Evolutionary conservation across 2,797 vertebrate genomes (phyloP).

Genomic region (Dendrocincla tyrannina): DNA sequence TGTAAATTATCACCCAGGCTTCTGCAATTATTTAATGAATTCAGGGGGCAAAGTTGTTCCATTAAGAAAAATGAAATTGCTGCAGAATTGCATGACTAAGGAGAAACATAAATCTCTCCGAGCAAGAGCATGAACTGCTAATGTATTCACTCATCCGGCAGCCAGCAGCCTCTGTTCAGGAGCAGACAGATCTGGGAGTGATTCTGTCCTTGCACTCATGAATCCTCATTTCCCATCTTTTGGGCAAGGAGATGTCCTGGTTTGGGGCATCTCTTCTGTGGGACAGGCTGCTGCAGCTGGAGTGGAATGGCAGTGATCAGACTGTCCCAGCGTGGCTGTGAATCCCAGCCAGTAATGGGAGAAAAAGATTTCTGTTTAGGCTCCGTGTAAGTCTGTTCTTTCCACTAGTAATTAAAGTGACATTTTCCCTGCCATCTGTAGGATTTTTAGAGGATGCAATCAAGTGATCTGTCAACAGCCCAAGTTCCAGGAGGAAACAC

Average conservation of each 20-base stretch:
- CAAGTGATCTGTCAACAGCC: constrained; percentile 23
- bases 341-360: not conserved
- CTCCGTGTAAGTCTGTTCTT: not conserved
- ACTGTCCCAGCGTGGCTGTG: not conserved
- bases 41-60: not conserved
- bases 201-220: not conserved
- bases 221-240: not conserved
- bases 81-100: not conserved
- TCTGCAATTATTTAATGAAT: not conserved
- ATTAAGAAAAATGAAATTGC: not conserved
- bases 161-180: not conserved
- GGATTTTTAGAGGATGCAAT: constrained; percentile 7
- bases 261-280: not conserved
- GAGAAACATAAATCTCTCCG: not conserved
- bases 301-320: rapidly evolving
- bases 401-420: constrained; percentile 40
- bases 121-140: rapidly evolving
- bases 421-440: constrained; percentile 61
- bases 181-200: not conserved
- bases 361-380: not conserved
- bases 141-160: not conserved
- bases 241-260: not conserved
- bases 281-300: not conserved
- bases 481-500: constrained; percentile 16
- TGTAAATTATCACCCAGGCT: not conserved